Evolutionary conservation across 2,797 vertebrate species (phyloP).

Genomic region (Leptatherina wallacei): DNA sequence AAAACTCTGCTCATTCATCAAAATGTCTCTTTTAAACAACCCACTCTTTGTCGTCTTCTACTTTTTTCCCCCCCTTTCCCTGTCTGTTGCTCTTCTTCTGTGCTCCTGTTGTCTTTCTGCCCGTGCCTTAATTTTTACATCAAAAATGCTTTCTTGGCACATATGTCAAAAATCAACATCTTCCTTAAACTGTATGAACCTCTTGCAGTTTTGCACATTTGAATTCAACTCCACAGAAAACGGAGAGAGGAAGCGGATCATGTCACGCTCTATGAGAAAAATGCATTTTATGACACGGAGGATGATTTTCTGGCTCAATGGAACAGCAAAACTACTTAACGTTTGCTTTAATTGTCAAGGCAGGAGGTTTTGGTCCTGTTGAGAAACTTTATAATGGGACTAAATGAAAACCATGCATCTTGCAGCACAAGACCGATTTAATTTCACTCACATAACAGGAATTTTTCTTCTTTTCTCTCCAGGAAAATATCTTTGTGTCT

Average conservation of each 20-base stretch:
- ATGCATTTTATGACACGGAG: slow-evolving; percentile 1
- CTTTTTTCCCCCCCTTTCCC: neutral
- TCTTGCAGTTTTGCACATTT: neutral
- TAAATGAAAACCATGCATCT: slow-evolving; percentile 34
- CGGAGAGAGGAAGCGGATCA: slow-evolving; percentile 37
- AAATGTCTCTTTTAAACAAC: slow-evolving; percentile 66
- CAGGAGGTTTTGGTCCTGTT: slow-evolving; percentile 17
- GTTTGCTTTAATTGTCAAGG: slow-evolving; percentile 31
- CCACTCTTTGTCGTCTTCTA: slow-evolving; percentile 26
- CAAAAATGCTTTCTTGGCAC: slow-evolving; percentile 52
- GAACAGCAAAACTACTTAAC: slow-evolving; percentile 24
- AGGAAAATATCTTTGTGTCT: slow-evolving; percentile 9
- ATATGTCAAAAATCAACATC: slow-evolving; percentile 48
- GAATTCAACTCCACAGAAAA: slow-evolving; percentile 14
- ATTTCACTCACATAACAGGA: slow-evolving; percentile 21
- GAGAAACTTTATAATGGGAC: slow-evolving; percentile 29
- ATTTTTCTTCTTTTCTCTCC: slow-evolving; percentile 13
- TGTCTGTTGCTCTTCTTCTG: neutral
- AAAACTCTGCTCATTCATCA: slow-evolving; percentile 69
- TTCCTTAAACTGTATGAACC: slow-evolving; percentile 33
- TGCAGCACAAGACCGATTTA: slow-evolving; percentile 5
- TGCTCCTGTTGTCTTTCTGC: neutral
- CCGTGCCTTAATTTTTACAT: slow-evolving; percentile 57
- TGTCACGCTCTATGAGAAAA: slow-evolving; percentile 17
- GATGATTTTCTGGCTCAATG: slow-evolving; percentile 34